Evolutionary conservation across 35 echinoderm and acorn worm species (phyloP), one percentile per base, ranked within the genome.

Genomic region (Amphiura filiformis): DNA sequence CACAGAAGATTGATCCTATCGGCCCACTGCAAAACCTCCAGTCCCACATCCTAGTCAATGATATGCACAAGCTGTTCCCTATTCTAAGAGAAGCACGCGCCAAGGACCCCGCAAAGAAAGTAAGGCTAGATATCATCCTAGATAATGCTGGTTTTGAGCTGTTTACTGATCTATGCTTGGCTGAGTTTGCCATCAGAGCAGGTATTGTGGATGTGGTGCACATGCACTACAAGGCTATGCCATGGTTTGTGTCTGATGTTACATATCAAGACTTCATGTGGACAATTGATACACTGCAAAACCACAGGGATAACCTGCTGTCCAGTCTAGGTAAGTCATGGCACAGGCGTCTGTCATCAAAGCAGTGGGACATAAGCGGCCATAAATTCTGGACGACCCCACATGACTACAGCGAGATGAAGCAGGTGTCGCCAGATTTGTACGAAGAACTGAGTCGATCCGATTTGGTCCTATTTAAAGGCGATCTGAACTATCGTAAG

Each of bases 131-230:
- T 56, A 92, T 99, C 0, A 76, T 99, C 35, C 57, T 99, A 36
- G 96, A 99, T 78, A 99, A 99, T 80, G 96, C 96, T 12, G 96
- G 96, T 0, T 99, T 95, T 88, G 96, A 99, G 77, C 80, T 99
- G 31, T 91, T 99, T 42, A 88, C 93, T 22, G 96, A 99, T 77
- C 86, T 99, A 34, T 94, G 93, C 52, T 83, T 99, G 36, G 93
- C 90, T 0, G 96, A 99, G n/a, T 95, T 78, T 80, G 20, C 92
- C 26, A 34, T 91, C 36, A 47, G 84, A 7, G 78, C 84, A 34
- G 42, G 36, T 56, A 78, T 92, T 9, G 89, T 87, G 2, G 77
- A 94, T 38, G 85, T 82, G 9, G 87, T 91, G 28, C 85, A 94
- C 84, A 44, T 99, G 36, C 93, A 94, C 56, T 88, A 90, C 61